Conservation (phyloP, 2,113 vertebrate genomes). For the Carassius carassius region DNA sequence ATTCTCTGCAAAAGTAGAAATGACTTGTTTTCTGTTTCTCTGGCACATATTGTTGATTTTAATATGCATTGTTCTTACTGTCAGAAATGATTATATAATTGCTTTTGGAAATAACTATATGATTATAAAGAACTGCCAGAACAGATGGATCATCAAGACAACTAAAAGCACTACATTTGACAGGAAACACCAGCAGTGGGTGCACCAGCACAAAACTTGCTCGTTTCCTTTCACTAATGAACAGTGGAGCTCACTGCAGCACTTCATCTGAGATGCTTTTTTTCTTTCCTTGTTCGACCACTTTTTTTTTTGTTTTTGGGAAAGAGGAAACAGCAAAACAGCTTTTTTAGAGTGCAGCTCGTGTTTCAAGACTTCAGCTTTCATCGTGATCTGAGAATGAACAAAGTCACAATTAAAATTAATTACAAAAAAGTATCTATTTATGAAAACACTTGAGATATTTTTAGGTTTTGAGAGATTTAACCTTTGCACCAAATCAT, state of each 20-base stretch:
- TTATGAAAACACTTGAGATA: background rate
- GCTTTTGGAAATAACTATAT: slow-evolving; percentile 4
- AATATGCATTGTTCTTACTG: background rate
- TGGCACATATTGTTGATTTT: background rate
- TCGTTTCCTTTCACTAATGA: background rate
- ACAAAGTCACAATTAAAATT: background rate
- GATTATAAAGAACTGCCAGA: background rate
- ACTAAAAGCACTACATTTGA: background rate
- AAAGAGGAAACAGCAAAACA: background rate
- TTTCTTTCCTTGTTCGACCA: background rate
- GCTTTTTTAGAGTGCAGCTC: background rate
- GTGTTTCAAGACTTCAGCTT: background rate
- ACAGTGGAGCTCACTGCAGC: background rate
- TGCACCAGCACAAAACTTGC: slow-evolving; percentile 9
- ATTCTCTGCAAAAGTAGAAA: background rate
- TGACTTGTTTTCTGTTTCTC: background rate
- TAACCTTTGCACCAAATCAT: too few species aligned
- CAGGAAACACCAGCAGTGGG: slow-evolving; percentile 1
- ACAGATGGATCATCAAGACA: background rate
- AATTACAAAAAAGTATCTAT: background rate
- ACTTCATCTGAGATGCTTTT: slow-evolving; percentile 2
- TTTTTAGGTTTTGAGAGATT: background rate
- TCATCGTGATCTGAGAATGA: background rate
- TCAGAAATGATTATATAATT: background rate
- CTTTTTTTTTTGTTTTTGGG: background rate